Base-by-base conservation (phyloP, 2,113 vertebrate species). In the Drymodes brunneopygia region DNA sequence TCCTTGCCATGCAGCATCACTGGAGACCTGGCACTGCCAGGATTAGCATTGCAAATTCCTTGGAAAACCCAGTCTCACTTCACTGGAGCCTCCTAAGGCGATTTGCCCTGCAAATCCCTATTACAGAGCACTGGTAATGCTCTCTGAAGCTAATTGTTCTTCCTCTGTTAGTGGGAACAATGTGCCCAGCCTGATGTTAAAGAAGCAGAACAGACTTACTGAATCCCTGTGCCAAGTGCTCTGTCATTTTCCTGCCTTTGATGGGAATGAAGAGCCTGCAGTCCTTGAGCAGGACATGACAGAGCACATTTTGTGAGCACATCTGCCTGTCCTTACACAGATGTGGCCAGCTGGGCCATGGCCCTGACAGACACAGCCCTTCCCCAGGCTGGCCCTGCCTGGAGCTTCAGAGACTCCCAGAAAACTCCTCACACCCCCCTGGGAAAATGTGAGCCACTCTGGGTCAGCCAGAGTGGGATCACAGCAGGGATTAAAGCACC, bases 11-110 rank as follows among this genome's bases (percentile, higher is more conserved):
- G 27, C 48, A 83, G 3, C 50, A 62, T 38, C 72, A 75, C 72
- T 57, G 47, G 54, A 15, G 18, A 61, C 2, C 1, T 53, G 58
- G 36, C 35, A 18, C 15, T 57, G 70, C 78, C 56, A 45, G n/a
- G 51, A 87, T 91, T 74, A 90, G 60, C 69, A 66, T 86, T 91
- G 81, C 73, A 94, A 87, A 93, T 81, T 77, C 64, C 60, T 78
- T 83, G 73, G 78, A 58, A 93, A 87, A 50, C 73, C 60, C 38
- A 29, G 85, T 81, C 51, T 66, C 44, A 58, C 78, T 87, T 91
- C 64, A 36, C 16, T 81, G 85, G 72, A 81, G 45, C 6, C 78
- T 87, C 69, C 8, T 72, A 81, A 74, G 81, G 81, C 21, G 42
- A 81, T 93, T 85, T 85, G 78, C 50, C 70, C 21, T 36, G 31